Conservation (phyloP, 2,797 vertebrate genomes). For the Tympanoctomys barrerae region DNA sequence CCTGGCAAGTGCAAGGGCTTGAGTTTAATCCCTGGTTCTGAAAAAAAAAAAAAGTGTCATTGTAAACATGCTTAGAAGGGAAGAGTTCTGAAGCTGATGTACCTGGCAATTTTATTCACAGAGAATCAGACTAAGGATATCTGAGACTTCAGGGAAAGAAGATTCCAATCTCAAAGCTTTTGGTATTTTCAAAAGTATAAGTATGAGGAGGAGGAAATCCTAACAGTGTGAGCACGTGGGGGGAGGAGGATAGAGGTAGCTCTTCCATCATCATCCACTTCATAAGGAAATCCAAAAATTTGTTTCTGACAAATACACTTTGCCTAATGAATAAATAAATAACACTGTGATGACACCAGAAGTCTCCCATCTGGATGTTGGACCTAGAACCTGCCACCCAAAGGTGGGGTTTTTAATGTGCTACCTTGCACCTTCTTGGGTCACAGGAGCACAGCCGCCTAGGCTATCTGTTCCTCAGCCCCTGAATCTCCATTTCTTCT, state of each 20-base stretch:
- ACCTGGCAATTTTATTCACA: not conserved
- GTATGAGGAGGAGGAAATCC: not conserved
- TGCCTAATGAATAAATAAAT: not conserved
- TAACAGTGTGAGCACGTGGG: not conserved
- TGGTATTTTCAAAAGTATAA: not conserved
- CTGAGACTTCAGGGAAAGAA: not conserved
- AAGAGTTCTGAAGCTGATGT: not conserved
- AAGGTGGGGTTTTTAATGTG: not conserved
- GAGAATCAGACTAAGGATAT: not conserved
- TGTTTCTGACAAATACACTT: not conserved
- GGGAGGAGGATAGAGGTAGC: not conserved
- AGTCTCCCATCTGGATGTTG: not conserved
- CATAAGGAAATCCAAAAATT: not conserved
- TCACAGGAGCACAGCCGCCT: not conserved
- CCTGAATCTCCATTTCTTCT: conserved; percentile 15
- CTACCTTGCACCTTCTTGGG: not conserved
- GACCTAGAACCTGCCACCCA: not conserved
- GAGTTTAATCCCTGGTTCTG: too few species aligned
- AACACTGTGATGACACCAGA: not conserved
- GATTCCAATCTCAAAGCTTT: not conserved
- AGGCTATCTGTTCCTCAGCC: not conserved
- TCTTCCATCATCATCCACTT: not conserved
- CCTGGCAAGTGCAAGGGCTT: too few species aligned
- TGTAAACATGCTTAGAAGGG: not conserved
- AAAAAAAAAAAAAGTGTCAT: not conserved